Conservation (phyloP, 2,113 vertebrate species). For the Rissa tridactyla region DNA sequence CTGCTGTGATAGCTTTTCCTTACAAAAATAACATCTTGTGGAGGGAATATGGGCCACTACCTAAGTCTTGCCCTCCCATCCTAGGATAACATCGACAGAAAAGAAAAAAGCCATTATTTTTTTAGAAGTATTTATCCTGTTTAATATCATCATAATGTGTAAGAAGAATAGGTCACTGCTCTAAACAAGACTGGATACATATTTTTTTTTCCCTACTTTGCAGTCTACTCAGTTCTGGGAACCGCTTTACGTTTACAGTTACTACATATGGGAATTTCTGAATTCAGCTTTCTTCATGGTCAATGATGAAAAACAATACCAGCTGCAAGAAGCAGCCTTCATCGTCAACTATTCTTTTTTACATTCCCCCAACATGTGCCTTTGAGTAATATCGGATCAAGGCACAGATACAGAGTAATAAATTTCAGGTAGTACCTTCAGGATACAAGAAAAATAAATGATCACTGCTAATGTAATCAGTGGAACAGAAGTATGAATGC, state of each 20-base stretch:
- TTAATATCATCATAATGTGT: background rate
- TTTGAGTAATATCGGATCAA: background rate
- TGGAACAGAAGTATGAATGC: background rate
- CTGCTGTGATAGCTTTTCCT: background rate
- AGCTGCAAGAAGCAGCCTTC: background rate
- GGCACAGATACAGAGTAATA: background rate
- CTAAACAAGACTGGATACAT: fast-evolving
- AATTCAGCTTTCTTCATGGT: background rate
- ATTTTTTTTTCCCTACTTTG: background rate
- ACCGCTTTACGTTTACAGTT: background rate
- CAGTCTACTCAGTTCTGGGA: background rate
- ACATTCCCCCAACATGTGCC: background rate
- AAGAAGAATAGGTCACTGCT: background rate
- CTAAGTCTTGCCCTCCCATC: background rate
- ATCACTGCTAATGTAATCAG: background rate
- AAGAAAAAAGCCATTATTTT: background rate
- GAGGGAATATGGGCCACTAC: background rate
- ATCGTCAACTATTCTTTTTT: background rate
- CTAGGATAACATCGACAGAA: background rate
- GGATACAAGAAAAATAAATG: background rate
- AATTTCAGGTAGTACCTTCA: background rate
- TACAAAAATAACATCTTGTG: background rate
- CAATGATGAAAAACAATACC: background rate
- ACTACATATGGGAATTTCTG: background rate
- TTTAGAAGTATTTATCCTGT: background rate